Evolutionary conservation across 2,888 invertebrate species (phyloP), one percentile per base, ranked within the genome.

Genomic region (Cephus rjabovi): DNA sequence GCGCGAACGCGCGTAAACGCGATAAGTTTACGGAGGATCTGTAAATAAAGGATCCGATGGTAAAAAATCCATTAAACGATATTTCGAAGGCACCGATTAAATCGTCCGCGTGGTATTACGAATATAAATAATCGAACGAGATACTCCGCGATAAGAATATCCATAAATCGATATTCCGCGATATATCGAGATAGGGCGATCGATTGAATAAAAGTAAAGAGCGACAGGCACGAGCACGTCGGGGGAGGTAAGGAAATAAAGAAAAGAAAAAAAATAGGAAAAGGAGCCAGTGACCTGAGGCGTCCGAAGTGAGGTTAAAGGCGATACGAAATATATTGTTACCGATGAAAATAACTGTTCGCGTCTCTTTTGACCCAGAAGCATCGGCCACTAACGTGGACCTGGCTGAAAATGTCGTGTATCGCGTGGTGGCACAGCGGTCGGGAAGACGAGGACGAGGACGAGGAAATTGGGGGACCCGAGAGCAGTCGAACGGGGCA

Each of bases 361-460:
- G 71, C 71, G 12, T 34, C 68, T 75, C 68, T 56, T 56, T 31
- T 76, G 56, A 79, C 78, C 11, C 84, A 92, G 91, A 91, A 92
- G 84, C 89, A 93, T 86, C 89, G 92, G 85, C 92, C 93, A 86
- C 92, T 94, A 82, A 92, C 92, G 83, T 90, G 93, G 93, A 93
- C 94, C 23, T 94, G 94, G 93, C 79, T 92, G 77, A 90, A 95
- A 81, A 95, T 95, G 82, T 97, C 97, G 97, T 97, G 97, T 91
- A 94, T 96, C 78, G 97, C 97, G 89, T 97, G 97, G 97, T 97
- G 97, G 97, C 96, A 97, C 91, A 97, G 97, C 23, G 97, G 97
- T 0, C 93, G 96, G 69, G 97, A 97, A 81, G 97, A 97, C 87
- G 93, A 95, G 81, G 96, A 96, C 86, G 96, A 96, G 82, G 96